These are phyloP conservation scores for Drosophila lacicola DNA, from an alignment of 2,888 invertebrate genomes.

Conservation along the genomic window DNA sequence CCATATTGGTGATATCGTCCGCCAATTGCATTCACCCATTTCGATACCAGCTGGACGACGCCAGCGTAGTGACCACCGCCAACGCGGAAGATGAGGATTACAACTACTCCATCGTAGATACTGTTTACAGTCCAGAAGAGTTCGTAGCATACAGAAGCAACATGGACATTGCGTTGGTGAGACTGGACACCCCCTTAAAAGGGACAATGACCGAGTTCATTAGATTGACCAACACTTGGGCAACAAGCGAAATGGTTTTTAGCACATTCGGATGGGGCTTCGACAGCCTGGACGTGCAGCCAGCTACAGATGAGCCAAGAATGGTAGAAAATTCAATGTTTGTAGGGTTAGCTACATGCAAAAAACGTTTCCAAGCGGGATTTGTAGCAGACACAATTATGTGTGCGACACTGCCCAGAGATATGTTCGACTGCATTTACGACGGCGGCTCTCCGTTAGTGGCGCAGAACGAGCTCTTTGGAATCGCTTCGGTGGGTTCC, in stretches of 20 bases:
- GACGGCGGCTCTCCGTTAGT: conserved; percentile 1
- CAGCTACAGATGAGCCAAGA: not conserved
- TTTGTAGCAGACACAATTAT: conserved; percentile 3
- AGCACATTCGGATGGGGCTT: conserved; percentile 44
- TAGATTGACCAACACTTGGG: not conserved
- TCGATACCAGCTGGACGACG: conserved; percentile 5
- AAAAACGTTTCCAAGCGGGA: accelerated
- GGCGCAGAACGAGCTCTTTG: conserved; percentile 15
- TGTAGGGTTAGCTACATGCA: not conserved
- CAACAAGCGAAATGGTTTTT: accelerated
- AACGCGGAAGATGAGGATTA: not conserved
- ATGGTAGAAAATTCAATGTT: too few relatives aligned
- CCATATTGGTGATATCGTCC: conserved; percentile 45
- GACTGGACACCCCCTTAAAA: conserved; percentile 31
- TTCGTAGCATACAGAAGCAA: conserved; percentile 7
- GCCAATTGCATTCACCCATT: conserved; percentile 53
- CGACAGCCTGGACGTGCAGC: conserved; percentile 9
- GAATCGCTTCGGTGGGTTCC: conserved; percentile 42
- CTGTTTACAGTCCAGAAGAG: conserved; percentile 28
- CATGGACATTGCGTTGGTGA: conserved; percentile 50
- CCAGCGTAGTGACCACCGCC: conserved; percentile 29
- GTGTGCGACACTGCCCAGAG: not conserved
- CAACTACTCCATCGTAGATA: conserved; percentile 18
- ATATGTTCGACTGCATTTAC: not conserved
- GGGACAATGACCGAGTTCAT: conserved; percentile 54